Evolutionary conservation across 2,113 vertebrate species (phyloP), one percentile per base, ranked within the genome.

Genomic region (Phaethon lepturus): DNA sequence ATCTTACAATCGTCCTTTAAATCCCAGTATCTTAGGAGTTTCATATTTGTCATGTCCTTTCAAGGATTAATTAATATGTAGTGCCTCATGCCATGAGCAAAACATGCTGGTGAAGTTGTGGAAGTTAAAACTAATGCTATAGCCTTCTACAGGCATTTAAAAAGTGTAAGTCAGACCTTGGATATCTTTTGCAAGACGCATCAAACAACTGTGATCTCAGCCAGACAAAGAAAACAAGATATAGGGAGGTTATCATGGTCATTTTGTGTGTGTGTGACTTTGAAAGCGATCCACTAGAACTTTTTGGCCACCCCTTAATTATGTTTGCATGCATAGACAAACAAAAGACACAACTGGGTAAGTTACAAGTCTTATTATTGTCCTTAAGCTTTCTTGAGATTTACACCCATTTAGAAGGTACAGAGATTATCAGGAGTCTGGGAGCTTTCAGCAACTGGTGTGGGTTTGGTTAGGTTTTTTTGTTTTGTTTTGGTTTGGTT

Each of bases 181-280:
- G 20, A 11, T 72, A 66, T 33, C 16, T 88, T 78, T 86, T 68
- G 25, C 26, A 79, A 82, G 18, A 40, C 5, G 2, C 9, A 14
- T 25, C 26, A 72, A 81, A 63, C 22, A 74, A 49, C 40, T 25
- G 6, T 75, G 10, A 68, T 42, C 59, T 52, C 56, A 55, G 58
- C 33, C 52, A 33, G 15, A 33, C 13, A 71, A 71, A 42, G 18
- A 67, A 68, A 68, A 45, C 8, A 71, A 88, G 45, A 23, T 71
- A 22, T 0, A 38, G 15, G 6, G 22, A 35, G 8, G 13, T 88
- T 76, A 38, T 49, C 26, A 13, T 0, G 1, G 50, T 31, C 5
- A 3, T 56, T 93, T 38, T 53, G 14, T 79, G 40, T 47, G 35
- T 35, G 35, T 35, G 10, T 13, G 19, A 8, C 25, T 8, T 88